Base-by-base conservation (phyloP, 2,888 invertebrate species). In the Luperina testacea region DNA sequence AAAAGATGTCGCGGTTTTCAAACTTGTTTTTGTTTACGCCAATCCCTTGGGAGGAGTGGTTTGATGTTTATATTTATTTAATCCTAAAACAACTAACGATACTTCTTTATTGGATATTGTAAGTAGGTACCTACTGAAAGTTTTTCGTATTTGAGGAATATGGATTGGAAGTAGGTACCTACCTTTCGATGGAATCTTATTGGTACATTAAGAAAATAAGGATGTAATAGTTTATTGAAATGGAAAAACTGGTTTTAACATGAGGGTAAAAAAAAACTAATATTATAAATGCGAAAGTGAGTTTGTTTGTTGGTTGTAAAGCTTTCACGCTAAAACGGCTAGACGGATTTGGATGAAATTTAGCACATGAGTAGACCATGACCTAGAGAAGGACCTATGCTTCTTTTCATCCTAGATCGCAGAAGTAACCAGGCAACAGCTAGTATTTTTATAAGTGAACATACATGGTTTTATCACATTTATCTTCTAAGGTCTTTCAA, bases 1-100 rank as follows among this genome's bases (percentile, higher is more conserved):
- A 86, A 89, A 90, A 90, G 84, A 90, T 88, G 88, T 89, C 88
- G 82, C 84, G 84, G 83, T 80, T 86, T 81, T 85, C 81, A 83
- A 88, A 89, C 86, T 89, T 91, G 89, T 91, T 90, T 90, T 90
- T 90, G 89, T 90, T 89, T 87, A 84, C 90, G 74, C 72, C 82
- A 78, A 84, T 87, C 87, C 82, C 85, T 80, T 65, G 69, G 84
- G 69, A 70, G 72, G 71, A 78, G 45, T 59, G 72, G 82, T 83
- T 81, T 78, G 75, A 76, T 90, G 83, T 80, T 87, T 82, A 72
- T 88, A 87, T 89, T 89, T 87, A 87, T 86, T 82, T 83, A 88
- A 84, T 82, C 89, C 87, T 72, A 82, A 87, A 87, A 85, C 77
- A 88, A 86, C 82, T 82, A 76, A 32, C 65, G 68, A 82, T 81